Conservation (phyloP, 2,113 vertebrate species). For the Oreochromis aureus region DNA sequence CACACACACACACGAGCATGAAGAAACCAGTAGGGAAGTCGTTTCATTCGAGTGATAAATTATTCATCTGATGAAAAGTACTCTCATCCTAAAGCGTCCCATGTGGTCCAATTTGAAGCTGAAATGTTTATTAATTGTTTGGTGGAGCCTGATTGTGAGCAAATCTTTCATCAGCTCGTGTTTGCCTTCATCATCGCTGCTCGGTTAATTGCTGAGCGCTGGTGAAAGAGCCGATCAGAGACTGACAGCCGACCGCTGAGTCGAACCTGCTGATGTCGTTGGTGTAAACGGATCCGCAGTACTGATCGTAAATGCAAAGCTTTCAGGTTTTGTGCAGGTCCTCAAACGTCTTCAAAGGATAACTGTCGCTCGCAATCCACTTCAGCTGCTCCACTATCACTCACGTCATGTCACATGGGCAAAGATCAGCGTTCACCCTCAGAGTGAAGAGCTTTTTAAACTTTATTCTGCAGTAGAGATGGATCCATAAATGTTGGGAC, state of each 20-base stretch:
- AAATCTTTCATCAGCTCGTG: background rate
- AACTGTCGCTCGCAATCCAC: background rate
- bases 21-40: background rate
- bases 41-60: constrained; percentile 14
- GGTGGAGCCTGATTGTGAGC: background rate
- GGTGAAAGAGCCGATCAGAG: background rate
- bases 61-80: constrained; percentile 32
- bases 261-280: background rate
- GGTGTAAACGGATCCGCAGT: background rate
- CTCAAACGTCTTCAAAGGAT: background rate
- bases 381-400: background rate
- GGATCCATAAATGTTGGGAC: background rate
- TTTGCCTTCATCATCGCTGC: background rate
- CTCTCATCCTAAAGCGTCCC: constrained; percentile 24
- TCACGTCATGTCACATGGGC: background rate
- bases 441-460: background rate
- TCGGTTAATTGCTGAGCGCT: background rate
- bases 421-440: background rate
- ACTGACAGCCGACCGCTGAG: background rate
- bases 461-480: background rate
- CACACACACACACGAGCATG: background rate
- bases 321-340: background rate
- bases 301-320: background rate
- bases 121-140: constrained; percentile 41
- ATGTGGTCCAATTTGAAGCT: constrained; percentile 20